Base-by-base conservation (phyloP, 1,140 invertebrate genomes). In the Heliconius hewitsoni region DNA sequence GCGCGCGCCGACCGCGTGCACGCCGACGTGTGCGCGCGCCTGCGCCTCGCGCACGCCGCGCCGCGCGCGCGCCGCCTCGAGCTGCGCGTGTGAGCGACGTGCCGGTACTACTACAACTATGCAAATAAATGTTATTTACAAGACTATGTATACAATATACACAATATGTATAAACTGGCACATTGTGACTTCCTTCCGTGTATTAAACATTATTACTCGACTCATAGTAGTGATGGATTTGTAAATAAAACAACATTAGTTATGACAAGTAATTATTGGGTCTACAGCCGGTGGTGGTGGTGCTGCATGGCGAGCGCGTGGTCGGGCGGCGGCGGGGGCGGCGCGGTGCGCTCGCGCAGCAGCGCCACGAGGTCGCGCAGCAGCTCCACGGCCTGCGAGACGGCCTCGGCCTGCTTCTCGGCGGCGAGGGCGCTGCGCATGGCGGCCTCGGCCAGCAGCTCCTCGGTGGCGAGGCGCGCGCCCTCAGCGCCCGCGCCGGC, bases 1-100 rank as follows among this genome's bases (percentile, higher is more conserved):
- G 87, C 91, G 66, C 96, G 97, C 73, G 97, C 98, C 8, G 94
- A 95, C 81, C 84, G 92, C 39, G 98, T 97, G 23, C 96, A 97
- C 94, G 85, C 88, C 27, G 96, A 98, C 92, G 97, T 98, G 1
- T 95, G 94, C 79, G 83, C 94, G 55, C 96, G 96, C 90, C 92
- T 97, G 50, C 96, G 94, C 87, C 97, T 82, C 77, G 91, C 81
- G 72, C 77, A 19, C 52, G 5, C 73, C 30, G 55, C 73, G 74
- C 39, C 70, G 50, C 34, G 34, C 34, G 34, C 34, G 34, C 16
- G 46, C 79, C 66, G 50, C 46, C 77, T 73, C 77, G 73, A 30
- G n/a, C 37, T 73, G 55, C 71, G 34, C 34, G 6, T 37, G 34
- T 37, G 34, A 37, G 34, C 34, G 42, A 46, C 42, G 0, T 46